Conservation (phyloP, 30 jellyfish, hydroid and myxozoan genomes). For the Aurelia coerulea region DNA sequence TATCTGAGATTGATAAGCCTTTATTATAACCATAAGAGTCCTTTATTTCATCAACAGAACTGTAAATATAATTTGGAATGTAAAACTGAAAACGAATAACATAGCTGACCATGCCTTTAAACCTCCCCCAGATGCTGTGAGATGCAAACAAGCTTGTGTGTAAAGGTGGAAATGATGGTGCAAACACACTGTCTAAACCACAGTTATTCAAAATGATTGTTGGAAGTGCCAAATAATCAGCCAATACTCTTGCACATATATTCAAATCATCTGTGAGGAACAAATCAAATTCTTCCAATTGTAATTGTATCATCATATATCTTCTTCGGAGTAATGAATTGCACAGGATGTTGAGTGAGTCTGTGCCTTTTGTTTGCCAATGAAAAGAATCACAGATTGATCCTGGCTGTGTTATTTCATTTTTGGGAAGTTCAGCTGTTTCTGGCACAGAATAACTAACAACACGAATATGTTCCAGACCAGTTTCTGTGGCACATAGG, state of each 20-base stretch:
- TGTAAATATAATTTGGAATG: constrained; percentile 14
- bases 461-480: neutral
- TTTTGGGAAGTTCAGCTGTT: neutral
- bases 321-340: constrained; percentile 39
- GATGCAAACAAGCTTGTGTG: neutral
- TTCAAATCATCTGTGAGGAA: constrained; percentile 41
- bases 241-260: constrained; percentile 50
- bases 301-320: constrained; percentile 29
- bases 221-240: constrained; percentile 61
- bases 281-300: constrained; percentile 40
- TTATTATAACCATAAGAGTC: neutral
- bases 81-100: constrained; percentile 3
- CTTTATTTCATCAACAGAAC: constrained; percentile 28
- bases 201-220: constrained; percentile 29
- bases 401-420: neutral
- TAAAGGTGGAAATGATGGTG: neutral
- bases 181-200: neutral
- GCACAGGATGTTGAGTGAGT: constrained; percentile 4
- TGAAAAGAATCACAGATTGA: constrained; percentile 2
- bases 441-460: constrained; percentile 39
- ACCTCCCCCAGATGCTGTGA: constrained; percentile 18
- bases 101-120: neutral
- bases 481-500: neutral
- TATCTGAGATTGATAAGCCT: constrained; percentile 36
- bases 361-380: neutral